A percentile compares a stretch with the other conserved stretches of the same genome.
Conservation (phyloP, 2,113 vertebrate genomes). For the Ramphastos sulfuratus region DNA sequence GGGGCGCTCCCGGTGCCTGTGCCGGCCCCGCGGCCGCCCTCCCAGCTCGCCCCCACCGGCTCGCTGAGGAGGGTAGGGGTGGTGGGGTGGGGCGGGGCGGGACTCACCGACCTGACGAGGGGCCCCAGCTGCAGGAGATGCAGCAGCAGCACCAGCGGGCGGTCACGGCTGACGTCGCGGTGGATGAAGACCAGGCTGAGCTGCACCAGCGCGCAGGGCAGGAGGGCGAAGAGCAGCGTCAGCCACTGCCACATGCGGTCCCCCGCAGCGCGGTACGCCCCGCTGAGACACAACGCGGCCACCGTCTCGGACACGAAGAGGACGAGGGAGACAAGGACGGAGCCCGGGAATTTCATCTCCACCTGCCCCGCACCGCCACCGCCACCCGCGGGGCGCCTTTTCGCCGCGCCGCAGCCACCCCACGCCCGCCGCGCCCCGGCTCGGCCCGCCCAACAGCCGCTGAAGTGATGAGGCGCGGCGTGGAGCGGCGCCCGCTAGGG, state of each 20-base stretch:
- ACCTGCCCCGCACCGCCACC: not conserved
- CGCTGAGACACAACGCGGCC: slow-evolving; percentile 89
- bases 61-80: not conserved
- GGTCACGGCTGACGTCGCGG: slow-evolving; percentile 91
- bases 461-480: not conserved
- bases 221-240: slow-evolving; percentile 91
- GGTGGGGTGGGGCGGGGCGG: not conserved
- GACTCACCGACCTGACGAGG: slow-evolving; percentile 86
- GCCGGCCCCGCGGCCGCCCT: not conserved
- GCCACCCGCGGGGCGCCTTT: not conserved
- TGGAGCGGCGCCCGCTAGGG: not conserved
- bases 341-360: slow-evolving; percentile 91
- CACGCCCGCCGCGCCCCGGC: not conserved
- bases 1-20: not conserved
- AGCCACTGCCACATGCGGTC: slow-evolving; percentile 91
- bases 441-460: not conserved
- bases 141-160: slow-evolving; percentile 91
- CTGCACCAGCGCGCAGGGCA: slow-evolving; percentile 92
- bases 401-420: not conserved
- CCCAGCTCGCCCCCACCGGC: not conserved
- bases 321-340: slow-evolving; percentile 89
- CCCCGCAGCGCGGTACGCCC: slow-evolving; percentile 86
- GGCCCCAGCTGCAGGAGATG: slow-evolving; percentile 95
- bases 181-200: slow-evolving; percentile 94
- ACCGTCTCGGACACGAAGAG: slow-evolving; percentile 91